These are phyloP conservation scores for Phodopus roborovskii DNA, from an alignment of 2,113 vertebrate genomes.

Conservation along the genomic window DNA sequence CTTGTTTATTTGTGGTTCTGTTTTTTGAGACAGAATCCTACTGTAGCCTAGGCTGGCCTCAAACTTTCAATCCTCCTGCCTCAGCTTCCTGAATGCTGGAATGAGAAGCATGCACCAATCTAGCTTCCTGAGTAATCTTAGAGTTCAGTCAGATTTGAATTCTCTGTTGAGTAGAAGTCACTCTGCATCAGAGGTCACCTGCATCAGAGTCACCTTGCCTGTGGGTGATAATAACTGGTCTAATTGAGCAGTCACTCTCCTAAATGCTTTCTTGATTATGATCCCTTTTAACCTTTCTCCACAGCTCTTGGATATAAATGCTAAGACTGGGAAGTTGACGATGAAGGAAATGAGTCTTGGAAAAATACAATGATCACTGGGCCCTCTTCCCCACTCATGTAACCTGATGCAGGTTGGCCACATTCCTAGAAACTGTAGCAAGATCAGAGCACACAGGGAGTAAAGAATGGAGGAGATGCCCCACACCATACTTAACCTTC, in stretches of 20 bases:
- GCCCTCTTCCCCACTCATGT: neutral
- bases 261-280: neutral
- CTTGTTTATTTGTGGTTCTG: neutral
- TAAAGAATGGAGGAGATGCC: neutral
- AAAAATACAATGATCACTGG: neutral
- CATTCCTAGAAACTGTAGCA: neutral
- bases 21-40: neutral
- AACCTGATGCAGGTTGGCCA: neutral
- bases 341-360: neutral
- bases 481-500: neutral
- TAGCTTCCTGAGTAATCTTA: neutral
- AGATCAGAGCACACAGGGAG: neutral
- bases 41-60: neutral
- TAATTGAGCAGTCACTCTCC: neutral
- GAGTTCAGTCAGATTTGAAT: neutral
- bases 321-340: neutral
- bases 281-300: neutral
- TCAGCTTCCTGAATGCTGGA: neutral
- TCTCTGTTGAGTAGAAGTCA: neutral
- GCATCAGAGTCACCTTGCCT: neutral
- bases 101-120: neutral
- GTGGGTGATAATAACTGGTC: neutral
- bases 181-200: neutral
- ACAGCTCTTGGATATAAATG: neutral
- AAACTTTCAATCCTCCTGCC: neutral